Evolutionary conservation across 2,888 invertebrate genomes (phyloP).

Genomic region (Argyra leucocephala): DNA sequence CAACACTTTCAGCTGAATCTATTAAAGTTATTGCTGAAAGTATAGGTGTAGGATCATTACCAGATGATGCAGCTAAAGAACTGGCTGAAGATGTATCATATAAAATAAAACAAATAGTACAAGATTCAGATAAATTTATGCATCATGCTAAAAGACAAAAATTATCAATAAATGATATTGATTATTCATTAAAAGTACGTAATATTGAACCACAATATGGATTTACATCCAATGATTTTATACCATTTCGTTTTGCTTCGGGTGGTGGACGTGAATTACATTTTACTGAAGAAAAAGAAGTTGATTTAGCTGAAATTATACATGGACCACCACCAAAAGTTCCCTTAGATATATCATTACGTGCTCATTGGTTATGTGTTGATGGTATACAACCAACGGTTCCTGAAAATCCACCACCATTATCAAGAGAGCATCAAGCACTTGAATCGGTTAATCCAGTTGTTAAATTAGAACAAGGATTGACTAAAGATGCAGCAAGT

Average conservation of each 20-base stretch:
- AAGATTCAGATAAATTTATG: conserved; percentile 92
- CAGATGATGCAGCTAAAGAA: conserved; percentile 88
- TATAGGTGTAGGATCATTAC: conserved; percentile 75
- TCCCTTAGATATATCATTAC: conserved; percentile 72
- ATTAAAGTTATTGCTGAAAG: conserved; percentile 93
- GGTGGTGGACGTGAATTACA: conserved; percentile 93
- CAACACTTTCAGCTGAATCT: conserved; percentile 72
- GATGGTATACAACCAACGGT: conserved; percentile 96
- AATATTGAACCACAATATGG: conserved; percentile 95
- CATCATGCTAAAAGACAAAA: conserved; percentile 80
- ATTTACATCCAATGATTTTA: conserved; percentile 70
- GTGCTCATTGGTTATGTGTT: conserved; percentile 94
- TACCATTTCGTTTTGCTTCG: conserved; percentile 91
- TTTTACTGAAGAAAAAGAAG: conserved; percentile 91
- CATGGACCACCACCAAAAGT: conserved; percentile 73
- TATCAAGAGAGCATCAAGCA: conserved; percentile 73
- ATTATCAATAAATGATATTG: conserved; percentile 73
- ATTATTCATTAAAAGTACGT: conserved; percentile 79
- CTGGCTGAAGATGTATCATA: conserved; percentile 87
- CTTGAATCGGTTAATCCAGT: conserved; percentile 87
- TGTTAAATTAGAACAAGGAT: conserved; percentile 62
- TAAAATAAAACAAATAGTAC: conserved; percentile 68
- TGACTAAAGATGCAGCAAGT: conserved; percentile 66
- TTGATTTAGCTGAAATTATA: conserved; percentile 78
- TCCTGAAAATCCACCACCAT: conserved; percentile 95